phyloP scores from a whole-genome alignment of 23 tunicate genomes.

The Diplosoma virens region DNA sequence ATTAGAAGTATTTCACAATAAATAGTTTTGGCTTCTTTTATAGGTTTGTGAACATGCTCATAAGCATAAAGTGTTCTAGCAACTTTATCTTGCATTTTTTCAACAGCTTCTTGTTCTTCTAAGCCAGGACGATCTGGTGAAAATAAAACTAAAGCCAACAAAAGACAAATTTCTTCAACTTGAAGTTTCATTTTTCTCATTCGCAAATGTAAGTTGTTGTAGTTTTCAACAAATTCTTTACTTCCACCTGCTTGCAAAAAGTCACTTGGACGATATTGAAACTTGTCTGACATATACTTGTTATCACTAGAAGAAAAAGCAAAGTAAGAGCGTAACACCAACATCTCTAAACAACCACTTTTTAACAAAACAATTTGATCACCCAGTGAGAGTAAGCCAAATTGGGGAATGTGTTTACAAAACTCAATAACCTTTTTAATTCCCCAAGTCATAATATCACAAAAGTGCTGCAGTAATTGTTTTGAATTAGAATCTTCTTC shows the following conservation, averaged over 20 bases:
- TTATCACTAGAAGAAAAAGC: slow-evolving; percentile 79
- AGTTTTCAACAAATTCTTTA: slow-evolving; percentile 73
- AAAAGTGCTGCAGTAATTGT: slow-evolving; percentile 74
- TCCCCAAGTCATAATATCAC: slow-evolving; percentile 98
- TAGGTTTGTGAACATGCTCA: slow-evolving; percentile 67
- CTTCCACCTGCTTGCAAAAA: slow-evolving; percentile 86
- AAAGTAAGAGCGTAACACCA: slow-evolving; percentile 85
- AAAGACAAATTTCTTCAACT: slow-evolving; percentile 92
- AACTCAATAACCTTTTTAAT: slow-evolving; percentile 90
- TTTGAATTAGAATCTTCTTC: slow-evolving; percentile 46
- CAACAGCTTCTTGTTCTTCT: slow-evolving; percentile 70
- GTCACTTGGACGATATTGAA: slow-evolving; percentile 81
- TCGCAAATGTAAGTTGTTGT: slow-evolving; percentile 63
- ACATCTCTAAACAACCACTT: slow-evolving; percentile 94
- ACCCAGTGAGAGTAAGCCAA: slow-evolving; percentile 43
- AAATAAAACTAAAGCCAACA: slow-evolving; percentile 80
- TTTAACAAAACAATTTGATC: slow-evolving; percentile 84
- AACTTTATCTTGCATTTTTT: slow-evolving; percentile 66
- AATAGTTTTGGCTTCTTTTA: slow-evolving; percentile 44
- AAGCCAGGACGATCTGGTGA: slow-evolving; percentile 94
- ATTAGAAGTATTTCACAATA: slow-evolving; percentile 80
- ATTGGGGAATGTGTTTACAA: slow-evolving; percentile 90
- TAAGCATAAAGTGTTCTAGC: slow-evolving; percentile 78
- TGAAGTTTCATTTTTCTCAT: slow-evolving; percentile 81
- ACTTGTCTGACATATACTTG: slow-evolving; percentile 88